These are phyloP conservation scores for Percopsis omiscomaycus DNA, from an alignment of 2,797 vertebrate genomes.

Conservation along the genomic window DNA sequence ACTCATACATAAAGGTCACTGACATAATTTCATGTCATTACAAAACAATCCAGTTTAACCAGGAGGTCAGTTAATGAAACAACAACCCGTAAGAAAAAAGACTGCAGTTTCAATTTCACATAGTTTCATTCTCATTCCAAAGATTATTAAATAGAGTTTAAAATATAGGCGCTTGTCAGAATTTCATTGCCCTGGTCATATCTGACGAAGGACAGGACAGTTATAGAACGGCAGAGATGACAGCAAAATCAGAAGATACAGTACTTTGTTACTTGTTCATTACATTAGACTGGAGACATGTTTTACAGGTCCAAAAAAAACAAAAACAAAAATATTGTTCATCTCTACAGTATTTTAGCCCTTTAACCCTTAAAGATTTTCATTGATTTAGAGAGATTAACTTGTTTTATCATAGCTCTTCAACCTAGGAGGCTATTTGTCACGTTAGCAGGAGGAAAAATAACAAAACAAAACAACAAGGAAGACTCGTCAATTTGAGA, in stretches of 20 bases:
- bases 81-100: neutral
- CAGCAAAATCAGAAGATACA: slow-evolving; percentile 21
- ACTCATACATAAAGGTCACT: neutral
- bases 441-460: slow-evolving; percentile 19
- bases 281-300: slow-evolving; percentile 18
- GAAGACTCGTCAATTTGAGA: neutral
- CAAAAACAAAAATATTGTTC: no score
- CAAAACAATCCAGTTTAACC: neutral
- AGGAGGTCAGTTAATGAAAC: neutral
- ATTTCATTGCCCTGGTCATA: slow-evolving; percentile 19
- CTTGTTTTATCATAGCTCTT: slow-evolving; percentile 47
- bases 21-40: slow-evolving; percentile 17
- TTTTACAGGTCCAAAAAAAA: neutral
- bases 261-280: slow-evolving; percentile 29
- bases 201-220: neutral
- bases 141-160: neutral
- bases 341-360: slow-evolving; percentile 25
- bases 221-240: slow-evolving; percentile 4
- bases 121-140: slow-evolving; percentile 1
- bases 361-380: slow-evolving; percentile 36
- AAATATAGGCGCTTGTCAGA: slow-evolving; percentile 10
- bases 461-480: neutral
- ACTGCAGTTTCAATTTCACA: neutral
- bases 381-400: slow-evolving; percentile 57
- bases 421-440: slow-evolving; percentile 6